Percentiles rank a stretch among this genome's conserved stretches.
Conservation (phyloP, 2,113 vertebrate species). For the Indicator maculatus region DNA sequence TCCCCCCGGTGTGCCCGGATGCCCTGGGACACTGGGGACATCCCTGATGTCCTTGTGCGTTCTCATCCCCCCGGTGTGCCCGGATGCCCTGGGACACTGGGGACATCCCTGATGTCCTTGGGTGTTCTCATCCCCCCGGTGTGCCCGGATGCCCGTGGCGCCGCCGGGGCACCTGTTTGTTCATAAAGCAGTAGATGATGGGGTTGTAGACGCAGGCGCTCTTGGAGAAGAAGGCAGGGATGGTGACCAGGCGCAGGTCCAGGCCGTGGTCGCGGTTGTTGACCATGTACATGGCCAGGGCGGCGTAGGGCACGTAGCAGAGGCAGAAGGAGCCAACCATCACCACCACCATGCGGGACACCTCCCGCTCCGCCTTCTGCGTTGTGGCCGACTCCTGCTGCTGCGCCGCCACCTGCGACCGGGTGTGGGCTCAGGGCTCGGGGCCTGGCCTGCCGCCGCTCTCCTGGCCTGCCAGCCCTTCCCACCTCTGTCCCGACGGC, state of each 20-base stretch:
- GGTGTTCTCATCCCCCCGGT: background rate
- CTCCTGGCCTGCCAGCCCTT: background rate
- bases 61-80: background rate
- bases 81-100: background rate
- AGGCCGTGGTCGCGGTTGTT: background rate
- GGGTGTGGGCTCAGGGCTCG: too few species aligned
- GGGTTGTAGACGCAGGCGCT: background rate
- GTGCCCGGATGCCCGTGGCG: too few species aligned
- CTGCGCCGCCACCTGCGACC: constrained; percentile 84
- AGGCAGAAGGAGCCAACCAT: constrained; percentile 82
- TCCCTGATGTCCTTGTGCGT: too few species aligned
- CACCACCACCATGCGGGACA: constrained; percentile 88
- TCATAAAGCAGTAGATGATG: background rate
- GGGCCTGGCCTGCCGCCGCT: background rate
- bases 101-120: background rate
- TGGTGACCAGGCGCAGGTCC: background rate
- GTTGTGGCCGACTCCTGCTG: constrained; percentile 91
- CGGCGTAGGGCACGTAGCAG: constrained; percentile 88
- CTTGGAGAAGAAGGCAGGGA: background rate
- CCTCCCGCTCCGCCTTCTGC: constrained; percentile 90
- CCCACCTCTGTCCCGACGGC: background rate
- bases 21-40: background rate
- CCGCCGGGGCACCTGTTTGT: background rate
- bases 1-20: too few species aligned
- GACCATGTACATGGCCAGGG: background rate